Base-by-base conservation (phyloP, 2,888 invertebrate species). In the Pollenia angustigena region DNA sequence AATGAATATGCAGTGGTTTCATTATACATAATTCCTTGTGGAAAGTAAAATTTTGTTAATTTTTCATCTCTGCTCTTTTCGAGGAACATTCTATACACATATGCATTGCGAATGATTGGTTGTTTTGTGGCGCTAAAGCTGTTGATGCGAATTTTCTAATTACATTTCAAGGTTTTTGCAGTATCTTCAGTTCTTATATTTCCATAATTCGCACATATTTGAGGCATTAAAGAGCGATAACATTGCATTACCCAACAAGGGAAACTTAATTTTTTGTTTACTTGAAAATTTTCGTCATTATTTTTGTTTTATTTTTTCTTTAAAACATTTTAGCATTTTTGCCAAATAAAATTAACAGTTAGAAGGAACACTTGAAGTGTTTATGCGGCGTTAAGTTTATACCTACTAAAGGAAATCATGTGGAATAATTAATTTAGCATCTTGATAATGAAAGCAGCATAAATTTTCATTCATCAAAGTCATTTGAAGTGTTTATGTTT, bases 381-480 rank as follows among this genome's bases (percentile, higher is more conserved):
- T 50, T 66, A 64, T 56, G 56, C 32, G 40, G 52, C 48, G 12
- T 48, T 68, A 68, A 68, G 16, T 58, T 68, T 78, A 11, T 52
- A 14, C 18, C 54, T 32, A 16, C 40, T 42, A 18, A 14, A 42
- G 50, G 40, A 60, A 79, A 58, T 68, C 11, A 60, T 60, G 60
- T 40, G 48, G 56, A 66, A 56, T 78, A 68, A 78, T 68, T 68
- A 78, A 46, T 78, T 48, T 14, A 76, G 58, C 58, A 18, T 42
- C 32, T 58, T 69, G 48, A 8, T 50, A 50, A 8, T 48, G 14
- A 50, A 46, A 60, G 46, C 12, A 48, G 3, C 46, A 11, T 12
- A 56, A 23, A 46, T 1, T 0, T 23, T 7, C 18, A 40, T 14
- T n/a, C 10, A 23, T 6, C 58, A 72, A 1, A 68, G 9, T 50